Evolutionary conservation across 2,797 vertebrate species (phyloP).

Genomic region (Poecilia picta): DNA sequence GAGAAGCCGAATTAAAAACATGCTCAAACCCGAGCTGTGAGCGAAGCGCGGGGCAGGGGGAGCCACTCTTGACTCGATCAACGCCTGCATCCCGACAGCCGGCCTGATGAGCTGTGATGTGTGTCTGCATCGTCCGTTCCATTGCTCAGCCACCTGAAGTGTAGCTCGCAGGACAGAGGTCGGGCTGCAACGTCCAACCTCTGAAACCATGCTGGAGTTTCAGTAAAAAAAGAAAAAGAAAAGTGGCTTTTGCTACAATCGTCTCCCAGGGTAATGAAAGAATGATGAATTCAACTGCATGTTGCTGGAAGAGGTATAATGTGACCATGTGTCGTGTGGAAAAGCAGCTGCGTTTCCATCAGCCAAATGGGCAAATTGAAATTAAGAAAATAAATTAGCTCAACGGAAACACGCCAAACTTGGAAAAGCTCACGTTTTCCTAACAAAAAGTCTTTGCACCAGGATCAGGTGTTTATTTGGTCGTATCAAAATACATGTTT

Average conservation of each 20-base stretch:
- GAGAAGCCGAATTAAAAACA: constrained; percentile 17
- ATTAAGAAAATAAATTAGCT: too few species aligned
- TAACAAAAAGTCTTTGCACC: too few species aligned
- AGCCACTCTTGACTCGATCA: constrained; percentile 46
- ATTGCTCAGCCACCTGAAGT: constrained; percentile 29
- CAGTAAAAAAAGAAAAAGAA: not conserved
- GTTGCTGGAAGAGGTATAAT: not conserved
- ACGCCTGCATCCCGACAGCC: constrained; percentile 65
- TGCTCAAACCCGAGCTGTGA: constrained; percentile 21
- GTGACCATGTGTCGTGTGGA: not conserved
- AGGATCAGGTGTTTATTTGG: too few species aligned
- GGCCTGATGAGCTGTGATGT: constrained; percentile 67
- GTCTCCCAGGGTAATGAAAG: not conserved
- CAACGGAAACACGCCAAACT: too few species aligned
- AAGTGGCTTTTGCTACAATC: constrained; percentile 6
- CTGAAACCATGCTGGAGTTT: constrained; percentile 12
- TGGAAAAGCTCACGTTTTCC: too few species aligned
- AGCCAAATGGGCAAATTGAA: too few species aligned
- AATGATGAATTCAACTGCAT: not conserved
- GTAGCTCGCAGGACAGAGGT: constrained; percentile 40
- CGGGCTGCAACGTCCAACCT: constrained; percentile 21
- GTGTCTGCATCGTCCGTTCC: constrained; percentile 41
- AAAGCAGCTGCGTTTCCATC: too few species aligned
- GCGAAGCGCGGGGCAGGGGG: constrained; percentile 25
- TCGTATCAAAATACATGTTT: too few species aligned